Evolutionary conservation across 2,888 invertebrate species (phyloP), one percentile per base, ranked within the genome.

Genomic region (Drosophila aldrichi): DNA sequence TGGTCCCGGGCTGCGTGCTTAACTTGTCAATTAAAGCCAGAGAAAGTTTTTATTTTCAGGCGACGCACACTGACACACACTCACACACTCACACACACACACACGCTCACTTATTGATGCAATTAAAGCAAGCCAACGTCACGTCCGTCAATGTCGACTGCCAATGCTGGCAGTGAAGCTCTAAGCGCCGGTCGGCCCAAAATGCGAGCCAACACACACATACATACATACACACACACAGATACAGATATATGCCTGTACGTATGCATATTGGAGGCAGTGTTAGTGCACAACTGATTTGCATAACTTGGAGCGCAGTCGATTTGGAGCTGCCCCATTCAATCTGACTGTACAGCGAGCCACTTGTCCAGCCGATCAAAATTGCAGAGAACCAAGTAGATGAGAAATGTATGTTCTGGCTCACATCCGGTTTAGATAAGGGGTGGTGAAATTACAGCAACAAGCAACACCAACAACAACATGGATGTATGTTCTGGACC

Each of bases 231-330:
- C 10, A 4, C 6, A 36, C 16, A 3, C 5, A 40, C 3, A 22
- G 8, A 12, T 14, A 32, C 10, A 32, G 32, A 8, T 32, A 10
- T 5, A 34, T n/a, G 14, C 2, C 8, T 55, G 6, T 29, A 14
- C 7, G 32, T 6, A 29, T 10, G 9, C 16, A 16, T 52, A 22
- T 52, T n/a, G 9, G 46, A 46, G 46, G 4, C 16, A 25, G 29
- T 48, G 48, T 29, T 49, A 3, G n/a, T 36, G 44, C 18, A 48
- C 63, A 72, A 76, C 76, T 76, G 77, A 80, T 79, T 77, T 80
- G 77, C 80, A 77, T 77, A 77, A 76, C 76, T 76, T 62, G 59
- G 70, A 79, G 80, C 34, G 2, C 22, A n/a, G 34, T 70, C 41
- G 65, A 49, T 52, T 76, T 79, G 59, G 48, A 32, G 52, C 51